Percentiles rank a stretch among this genome's conserved stretches.
These are phyloP conservation scores for Nomada ruficornis DNA, from an alignment of 2,888 invertebrate genomes.

Conservation along the genomic window DNA sequence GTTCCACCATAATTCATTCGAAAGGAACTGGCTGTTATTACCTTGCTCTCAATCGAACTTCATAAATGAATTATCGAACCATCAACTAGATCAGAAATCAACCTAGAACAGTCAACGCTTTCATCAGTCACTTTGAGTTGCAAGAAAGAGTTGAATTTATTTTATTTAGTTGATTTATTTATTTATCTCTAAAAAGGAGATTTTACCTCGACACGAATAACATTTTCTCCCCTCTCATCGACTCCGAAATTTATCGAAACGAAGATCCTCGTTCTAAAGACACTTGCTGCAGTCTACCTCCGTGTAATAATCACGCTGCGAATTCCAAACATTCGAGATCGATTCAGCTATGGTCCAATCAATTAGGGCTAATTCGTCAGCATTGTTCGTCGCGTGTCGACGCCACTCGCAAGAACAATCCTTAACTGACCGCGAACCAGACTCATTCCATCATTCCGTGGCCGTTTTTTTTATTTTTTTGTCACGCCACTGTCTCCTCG, in stretches of 20 bases:
- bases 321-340: slow-evolving; percentile 2
- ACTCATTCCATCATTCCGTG: slow-evolving; percentile 45
- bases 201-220: not conserved
- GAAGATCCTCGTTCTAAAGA: too few relatives aligned
- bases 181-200: not conserved
- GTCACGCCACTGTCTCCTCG: slow-evolving; percentile 30
- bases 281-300: too few relatives aligned
- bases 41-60: not conserved
- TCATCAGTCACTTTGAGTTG: not conserved
- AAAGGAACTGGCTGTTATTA: not conserved
- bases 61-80: not conserved
- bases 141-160: not conserved
- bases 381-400: slow-evolving; percentile 21
- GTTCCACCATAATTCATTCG: not conserved
- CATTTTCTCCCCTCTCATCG: too few relatives aligned
- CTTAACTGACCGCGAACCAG: slow-evolving; percentile 45
- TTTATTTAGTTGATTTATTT: not conserved
- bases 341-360: slow-evolving; percentile 21
- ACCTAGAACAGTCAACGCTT: not conserved
- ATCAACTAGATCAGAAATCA: not conserved
- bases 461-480: slow-evolving; percentile 1
- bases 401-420: slow-evolving; percentile 38
- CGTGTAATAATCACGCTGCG: too few relatives aligned
- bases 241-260: too few relatives aligned
- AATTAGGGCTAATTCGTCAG: slow-evolving; percentile 43